Base-by-base conservation (phyloP, 2,113 vertebrate genomes). In the Grantiella picta region DNA sequence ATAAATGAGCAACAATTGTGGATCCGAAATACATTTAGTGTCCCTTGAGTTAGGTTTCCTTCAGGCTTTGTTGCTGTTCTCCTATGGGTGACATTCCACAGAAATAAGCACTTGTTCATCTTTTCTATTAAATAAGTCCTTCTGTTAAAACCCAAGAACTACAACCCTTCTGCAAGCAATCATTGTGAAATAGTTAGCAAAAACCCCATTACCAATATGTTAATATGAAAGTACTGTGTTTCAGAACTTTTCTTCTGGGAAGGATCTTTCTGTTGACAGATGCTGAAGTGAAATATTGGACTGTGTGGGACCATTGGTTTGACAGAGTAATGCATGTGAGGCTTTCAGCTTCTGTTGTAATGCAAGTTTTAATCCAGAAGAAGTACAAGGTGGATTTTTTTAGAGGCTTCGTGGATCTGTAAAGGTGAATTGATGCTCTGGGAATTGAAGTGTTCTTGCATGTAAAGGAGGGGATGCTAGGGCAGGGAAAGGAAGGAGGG, bases 171-270 rank as follows among this genome's bases (percentile, higher is more conserved):
- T 82, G 40, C 20, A 24, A 44, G 19, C 44, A 36, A 18, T 56
- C 20, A 3, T 40, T 56, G 20, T 47, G 23, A 71, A 72, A 50
- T 22, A 61, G 44, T n/a, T 56, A 15, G 3, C 36, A 52, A 72
- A 70, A 53, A 0, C 0, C 11, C 3, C 17, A 8, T 59, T 33
- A 28, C 66, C 12, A 15, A 2, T 42, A 29, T 9, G 12, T 29
- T 64, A 33, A 36, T 6, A 0, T 72, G 20, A 5, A 79, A 73
- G 54, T 18, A 44, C 28, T 45, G 22, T 21, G 14, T 64, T 90
- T 85, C 45, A 72, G 61, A 85, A 68, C 84, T 95, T 75, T 50
- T 12, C 18, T 66, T 60, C 53, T 56, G 75, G 70, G 82, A 72
- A 47, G 42, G 36, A 50, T 82, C 33, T 59, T 69, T 14, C 33